Evolutionary conservation across 2,888 invertebrate species (phyloP), one percentile per base, ranked within the genome.

Genomic region (Zhuqinia jingwanae): DNA sequence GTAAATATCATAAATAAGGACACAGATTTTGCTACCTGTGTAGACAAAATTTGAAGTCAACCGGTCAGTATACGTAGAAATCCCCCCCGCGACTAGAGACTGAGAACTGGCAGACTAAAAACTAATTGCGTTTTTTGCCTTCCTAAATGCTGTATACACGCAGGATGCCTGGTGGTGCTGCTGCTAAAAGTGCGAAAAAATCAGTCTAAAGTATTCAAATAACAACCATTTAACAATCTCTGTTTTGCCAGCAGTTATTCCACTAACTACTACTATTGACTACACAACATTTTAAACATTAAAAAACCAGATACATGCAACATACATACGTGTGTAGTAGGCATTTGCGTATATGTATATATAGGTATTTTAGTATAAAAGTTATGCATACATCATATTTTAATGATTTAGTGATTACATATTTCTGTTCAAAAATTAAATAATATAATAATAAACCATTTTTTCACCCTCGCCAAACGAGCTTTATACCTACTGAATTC

Each of bases 241-340:
- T 56, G 76, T 36, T 27, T 36, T 56, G 76, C 56, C 56, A 76
- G 56, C 76, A 75, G 30, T 53, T 27, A n/a, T n/a, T n/a, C n/a
- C n/a, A n/a, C n/a, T n/a, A n/a, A n/a, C n/a, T n/a, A n/a, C n/a
- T n/a, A n/a, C n/a, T 3, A 50, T 17, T 56, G 2, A 56, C 56
- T 56, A 56, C 56, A 17, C 17, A n/a, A 13, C 53, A 42, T 42
- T 53, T 8, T 13, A 3, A n/a, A n/a, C n/a, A n/a, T n/a, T n/a
- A n/a, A n/a, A n/a, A n/a, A n/a, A n/a, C n/a, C n/a, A n/a, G n/a
- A n/a, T n/a, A n/a, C n/a, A n/a, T n/a, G n/a, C n/a, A n/a, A n/a
- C n/a, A n/a, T n/a, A n/a, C n/a, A n/a, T n/a, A n/a, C n/a, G n/a
- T n/a, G n/a, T n/a, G n/a, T n/a, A n/a, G n/a, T n/a, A n/a, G n/a